Percentiles rank a stretch among this genome's conserved stretches.
These are phyloP conservation scores for Lepidurus apus DNA, from an alignment of 1,140 invertebrate genomes.

Conservation along the genomic window DNA sequence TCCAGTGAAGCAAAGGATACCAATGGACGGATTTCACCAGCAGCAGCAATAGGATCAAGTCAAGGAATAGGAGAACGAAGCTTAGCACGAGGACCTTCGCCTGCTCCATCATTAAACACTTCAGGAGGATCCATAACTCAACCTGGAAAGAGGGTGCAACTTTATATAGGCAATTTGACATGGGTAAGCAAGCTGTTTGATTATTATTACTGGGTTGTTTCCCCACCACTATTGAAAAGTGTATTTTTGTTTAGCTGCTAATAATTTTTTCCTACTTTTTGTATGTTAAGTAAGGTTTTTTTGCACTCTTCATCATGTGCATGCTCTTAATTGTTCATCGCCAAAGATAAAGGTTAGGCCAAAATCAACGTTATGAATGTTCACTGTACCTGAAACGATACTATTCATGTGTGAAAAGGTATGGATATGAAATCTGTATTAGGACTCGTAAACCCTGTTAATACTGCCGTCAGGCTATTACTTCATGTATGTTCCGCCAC, in stretches of 20 bases:
- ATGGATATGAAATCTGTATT: neutral
- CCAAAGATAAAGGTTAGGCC: neutral
- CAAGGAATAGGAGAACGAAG: neutral
- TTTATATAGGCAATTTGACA: constrained; percentile 92
- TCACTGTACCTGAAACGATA: neutral
- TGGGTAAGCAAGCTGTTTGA: constrained; percentile 49
- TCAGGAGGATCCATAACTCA: constrained; percentile 49
- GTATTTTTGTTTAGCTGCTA: constrained; percentile 40
- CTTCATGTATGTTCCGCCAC: neutral
- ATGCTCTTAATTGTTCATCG: neutral
- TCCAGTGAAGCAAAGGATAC: constrained; percentile 40
- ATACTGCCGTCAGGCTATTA: neutral
- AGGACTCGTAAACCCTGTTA: constrained; percentile 4
- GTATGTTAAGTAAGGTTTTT: constrained; percentile 25
- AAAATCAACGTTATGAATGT: neutral
- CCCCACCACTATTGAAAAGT: constrained; percentile 28
- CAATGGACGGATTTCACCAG: constrained; percentile 28
- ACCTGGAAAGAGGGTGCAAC: constrained; percentile 69
- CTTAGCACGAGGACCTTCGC: constrained; percentile 19
- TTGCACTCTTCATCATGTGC: constrained; percentile 17
- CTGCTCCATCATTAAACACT: constrained; percentile 14
- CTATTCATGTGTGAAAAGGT: neutral
- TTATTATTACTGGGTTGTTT: constrained; percentile 33
- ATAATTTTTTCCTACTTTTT: constrained; percentile 30
- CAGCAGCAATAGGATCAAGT: neutral